Conservation (phyloP, 2,113 vertebrate species). For the Fukomys damarensis region DNA sequence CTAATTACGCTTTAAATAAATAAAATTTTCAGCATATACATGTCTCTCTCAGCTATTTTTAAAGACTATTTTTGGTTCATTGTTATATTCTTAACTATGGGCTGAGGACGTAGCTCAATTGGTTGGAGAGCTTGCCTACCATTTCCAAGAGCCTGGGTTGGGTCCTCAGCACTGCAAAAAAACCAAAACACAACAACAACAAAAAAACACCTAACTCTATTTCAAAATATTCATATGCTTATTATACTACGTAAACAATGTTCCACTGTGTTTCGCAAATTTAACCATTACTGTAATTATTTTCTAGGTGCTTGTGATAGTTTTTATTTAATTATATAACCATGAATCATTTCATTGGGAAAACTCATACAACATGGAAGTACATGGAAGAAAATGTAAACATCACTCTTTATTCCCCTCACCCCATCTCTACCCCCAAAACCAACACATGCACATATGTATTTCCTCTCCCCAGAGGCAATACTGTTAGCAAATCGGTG, state of each 20-base stretch:
- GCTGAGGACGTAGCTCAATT: neutral
- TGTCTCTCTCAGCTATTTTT: neutral
- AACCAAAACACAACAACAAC: no score
- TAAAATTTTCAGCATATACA: no score
- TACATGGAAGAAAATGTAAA: constrained; percentile 11
- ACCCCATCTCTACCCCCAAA: neutral
- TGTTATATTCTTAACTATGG: neutral
- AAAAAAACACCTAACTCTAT: neutral
- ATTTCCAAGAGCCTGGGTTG: neutral
- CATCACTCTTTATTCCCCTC: neutral
- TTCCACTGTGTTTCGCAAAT: neutral
- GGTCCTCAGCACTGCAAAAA: neutral
- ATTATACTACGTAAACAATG: neutral
- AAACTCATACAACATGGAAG: neutral
- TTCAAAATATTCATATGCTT: neutral
- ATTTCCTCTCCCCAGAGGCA: neutral
- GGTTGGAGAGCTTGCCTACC: neutral
- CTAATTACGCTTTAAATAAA: neutral
- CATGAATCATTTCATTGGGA: neutral
- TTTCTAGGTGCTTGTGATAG: neutral
- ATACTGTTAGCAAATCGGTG: neutral
- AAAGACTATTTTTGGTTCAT: neutral
- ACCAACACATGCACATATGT: neutral
- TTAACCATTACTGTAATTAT: neutral
- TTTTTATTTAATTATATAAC: neutral